A percentile compares a stretch with the other conserved stretches of the same genome.
These are phyloP conservation scores for Dicycla oo DNA, from an alignment of 2,888 invertebrate genomes.

Conservation along the genomic window DNA sequence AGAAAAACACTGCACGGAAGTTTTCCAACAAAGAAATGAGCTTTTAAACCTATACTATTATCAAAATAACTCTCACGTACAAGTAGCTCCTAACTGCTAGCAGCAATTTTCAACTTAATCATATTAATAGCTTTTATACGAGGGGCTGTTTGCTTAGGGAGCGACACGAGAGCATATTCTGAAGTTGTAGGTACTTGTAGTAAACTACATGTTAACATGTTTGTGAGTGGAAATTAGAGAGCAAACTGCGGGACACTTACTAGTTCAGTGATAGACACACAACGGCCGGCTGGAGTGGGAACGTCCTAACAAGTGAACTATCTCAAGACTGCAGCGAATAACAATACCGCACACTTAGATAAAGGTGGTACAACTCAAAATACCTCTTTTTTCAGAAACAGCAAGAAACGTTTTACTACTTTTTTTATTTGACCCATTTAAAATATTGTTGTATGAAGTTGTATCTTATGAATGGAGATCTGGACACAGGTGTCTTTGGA, in stretches of 20 bases:
- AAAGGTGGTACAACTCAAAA: no score
- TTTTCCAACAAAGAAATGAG: slow-evolving; percentile 1
- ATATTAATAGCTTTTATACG: slow-evolving; percentile 65
- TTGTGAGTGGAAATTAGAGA: slow-evolving; percentile 80
- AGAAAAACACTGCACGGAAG: background rate
- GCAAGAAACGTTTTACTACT: no score
- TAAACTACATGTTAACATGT: slow-evolving; percentile 74
- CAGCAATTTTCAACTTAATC: slow-evolving; percentile 57
- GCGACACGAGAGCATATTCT: slow-evolving; percentile 66
- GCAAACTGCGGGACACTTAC: slow-evolving; percentile 77
- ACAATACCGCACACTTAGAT: no score
- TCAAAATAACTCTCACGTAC: slow-evolving; percentile 44
- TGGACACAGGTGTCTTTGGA: no score
- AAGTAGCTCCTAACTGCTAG: slow-evolving; percentile 50
- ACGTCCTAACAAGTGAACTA: slow-evolving; percentile 80
- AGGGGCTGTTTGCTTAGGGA: slow-evolving; percentile 61
- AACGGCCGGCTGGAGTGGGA: slow-evolving; percentile 60
- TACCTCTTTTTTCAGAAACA: no score
- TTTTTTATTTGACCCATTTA: no score
- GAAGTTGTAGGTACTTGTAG: slow-evolving; percentile 69
- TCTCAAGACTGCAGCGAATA: slow-evolving; percentile 69
- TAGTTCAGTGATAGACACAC: slow-evolving; percentile 74
- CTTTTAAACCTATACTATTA: slow-evolving; percentile 32
- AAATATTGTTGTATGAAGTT: no score
- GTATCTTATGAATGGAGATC: no score